Percentiles rank a stretch among this genome's conserved stretches.
These are phyloP conservation scores for Brachypteracias leptosomus DNA, from an alignment of 2,113 vertebrate species.

Conservation along the genomic window DNA sequence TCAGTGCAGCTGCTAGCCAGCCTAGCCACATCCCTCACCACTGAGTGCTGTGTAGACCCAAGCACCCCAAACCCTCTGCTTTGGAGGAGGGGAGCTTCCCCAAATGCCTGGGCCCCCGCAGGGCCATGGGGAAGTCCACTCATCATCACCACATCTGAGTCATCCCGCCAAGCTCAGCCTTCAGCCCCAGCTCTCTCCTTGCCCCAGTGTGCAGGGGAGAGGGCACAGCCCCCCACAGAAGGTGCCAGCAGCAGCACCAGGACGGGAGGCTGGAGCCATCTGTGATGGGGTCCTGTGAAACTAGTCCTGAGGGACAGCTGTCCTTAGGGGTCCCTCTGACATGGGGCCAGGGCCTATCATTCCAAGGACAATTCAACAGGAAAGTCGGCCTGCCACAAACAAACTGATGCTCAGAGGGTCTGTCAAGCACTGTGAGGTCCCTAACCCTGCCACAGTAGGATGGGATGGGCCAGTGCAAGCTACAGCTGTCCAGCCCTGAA, in stretches of 20 bases:
- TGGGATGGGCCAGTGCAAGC: background rate
- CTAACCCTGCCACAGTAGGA: fast-evolving
- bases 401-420: background rate
- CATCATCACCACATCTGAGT: fast-evolving
- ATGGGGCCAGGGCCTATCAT: background rate
- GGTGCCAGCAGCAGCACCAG: background rate
- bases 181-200: background rate
- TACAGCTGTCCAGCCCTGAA: slow-evolving; percentile 11
- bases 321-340: background rate
- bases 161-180: background rate
- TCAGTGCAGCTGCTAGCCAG: background rate
- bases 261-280: background rate
- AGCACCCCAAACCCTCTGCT: background rate
- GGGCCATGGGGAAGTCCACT: background rate
- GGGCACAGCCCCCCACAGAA: background rate
- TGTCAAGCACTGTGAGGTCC: background rate
- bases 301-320: background rate
- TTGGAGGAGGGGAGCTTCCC: background rate
- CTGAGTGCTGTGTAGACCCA: background rate
- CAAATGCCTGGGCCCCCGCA: background rate
- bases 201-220: background rate
- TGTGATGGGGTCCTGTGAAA: background rate
- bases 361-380: background rate
- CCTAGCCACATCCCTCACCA: background rate
- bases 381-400: background rate